Conservation (phyloP, 1,140 invertebrate genomes). For the Macrosteles quadrilineatus region DNA sequence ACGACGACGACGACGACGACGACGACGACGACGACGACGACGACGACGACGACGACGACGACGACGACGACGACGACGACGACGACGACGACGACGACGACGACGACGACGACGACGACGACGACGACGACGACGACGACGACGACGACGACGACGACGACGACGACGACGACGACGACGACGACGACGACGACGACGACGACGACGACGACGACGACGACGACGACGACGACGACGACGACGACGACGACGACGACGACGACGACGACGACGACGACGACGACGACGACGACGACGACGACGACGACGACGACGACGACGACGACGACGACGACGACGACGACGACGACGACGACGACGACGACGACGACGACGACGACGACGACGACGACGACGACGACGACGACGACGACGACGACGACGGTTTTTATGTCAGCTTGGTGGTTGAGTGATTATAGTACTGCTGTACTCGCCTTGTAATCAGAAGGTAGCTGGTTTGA, state of each 20-base stretch:
- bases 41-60: neutral
- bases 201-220: conserved; percentile 32
- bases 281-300: neutral
- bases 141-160: conserved; percentile 31
- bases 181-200: conserved; percentile 31
- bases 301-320: neutral
- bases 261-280: conserved; percentile 29
- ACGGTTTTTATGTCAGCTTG: no score
- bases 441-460: no score
- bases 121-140: neutral
- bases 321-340: conserved; percentile 11
- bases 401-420: neutral
- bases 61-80: neutral
- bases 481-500: no score
- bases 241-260: conserved; percentile 32
- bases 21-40: neutral
- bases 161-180: conserved; percentile 32
- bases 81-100: neutral
- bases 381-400: neutral
- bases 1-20: neutral
- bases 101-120: neutral
- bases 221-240: conserved; percentile 31
- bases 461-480: no score
- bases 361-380: conserved; percentile 6
- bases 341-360: conserved; percentile 5